A percentile compares a stretch with the other conserved stretches of the same genome.
These are phyloP conservation scores for Ridgeia piscesae DNA, from an alignment of 1,140 invertebrate species.

Conservation along the genomic window DNA sequence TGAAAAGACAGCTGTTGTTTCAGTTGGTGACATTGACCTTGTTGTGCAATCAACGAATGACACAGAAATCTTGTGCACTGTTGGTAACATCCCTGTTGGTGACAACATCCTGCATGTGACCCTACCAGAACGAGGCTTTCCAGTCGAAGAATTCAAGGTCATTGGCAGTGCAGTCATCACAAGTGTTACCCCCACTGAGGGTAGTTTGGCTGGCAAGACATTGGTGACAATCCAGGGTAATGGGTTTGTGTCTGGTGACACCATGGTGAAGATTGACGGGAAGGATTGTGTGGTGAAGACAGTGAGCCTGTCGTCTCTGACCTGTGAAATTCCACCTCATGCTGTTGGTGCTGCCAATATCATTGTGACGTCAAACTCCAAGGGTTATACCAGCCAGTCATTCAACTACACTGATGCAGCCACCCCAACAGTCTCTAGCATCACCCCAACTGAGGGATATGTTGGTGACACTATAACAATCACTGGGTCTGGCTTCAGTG, in stretches of 20 bases:
- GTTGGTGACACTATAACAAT: slow-evolving; percentile 28
- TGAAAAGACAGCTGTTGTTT: neutral
- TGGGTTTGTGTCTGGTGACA: neutral
- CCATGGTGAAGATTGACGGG: slow-evolving; percentile 7
- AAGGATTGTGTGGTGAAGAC: neutral
- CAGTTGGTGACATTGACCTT: slow-evolving; percentile 3
- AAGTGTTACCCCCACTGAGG: slow-evolving; percentile 6
- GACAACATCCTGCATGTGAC: slow-evolving; percentile 5
- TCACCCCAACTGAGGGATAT: slow-evolving; percentile 26
- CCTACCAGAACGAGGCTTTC: neutral
- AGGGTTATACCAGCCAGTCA: neutral
- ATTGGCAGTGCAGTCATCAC: neutral
- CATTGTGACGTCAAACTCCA: slow-evolving; percentile 12
- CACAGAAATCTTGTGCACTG: slow-evolving; percentile 4
- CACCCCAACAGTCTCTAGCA: slow-evolving; percentile 28
- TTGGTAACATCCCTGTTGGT: slow-evolving; percentile 7
- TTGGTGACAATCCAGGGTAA: neutral
- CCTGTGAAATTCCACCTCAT: slow-evolving; percentile 10
- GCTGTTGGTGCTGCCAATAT: slow-evolving; percentile 2
- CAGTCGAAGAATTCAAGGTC: neutral
- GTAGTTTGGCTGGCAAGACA: neutral
- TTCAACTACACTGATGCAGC: slow-evolving; percentile 30
- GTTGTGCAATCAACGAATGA: neutral
- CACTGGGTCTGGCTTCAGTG: slow-evolving; percentile 36
- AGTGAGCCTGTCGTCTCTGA: neutral